A percentile compares a stretch with the other conserved stretches of the same genome.
phyloP scores from a whole-genome alignment of 2,888 invertebrate species.

The Cephus sareptanus region DNA sequence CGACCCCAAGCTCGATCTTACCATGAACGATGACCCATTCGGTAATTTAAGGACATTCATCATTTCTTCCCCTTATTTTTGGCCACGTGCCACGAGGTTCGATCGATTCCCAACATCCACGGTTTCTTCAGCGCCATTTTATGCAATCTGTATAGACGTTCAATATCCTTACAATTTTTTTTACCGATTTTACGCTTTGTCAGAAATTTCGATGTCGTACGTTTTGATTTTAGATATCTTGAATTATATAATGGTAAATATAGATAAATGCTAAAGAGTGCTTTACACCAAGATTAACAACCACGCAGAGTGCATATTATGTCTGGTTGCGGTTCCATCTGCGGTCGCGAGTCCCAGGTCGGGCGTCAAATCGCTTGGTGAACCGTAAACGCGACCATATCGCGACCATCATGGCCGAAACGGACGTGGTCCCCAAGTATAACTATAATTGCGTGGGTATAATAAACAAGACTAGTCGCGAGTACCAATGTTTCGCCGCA shows the following conservation, averaged over 20 bases:
- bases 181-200: not conserved
- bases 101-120: not conserved
- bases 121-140: not conserved
- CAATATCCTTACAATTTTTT: not conserved
- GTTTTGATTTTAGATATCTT: not conserved
- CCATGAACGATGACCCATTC: not conserved
- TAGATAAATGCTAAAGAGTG: not conserved
- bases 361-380: conserved; percentile 55
- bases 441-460: conserved; percentile 42
- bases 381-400: conserved; percentile 58
- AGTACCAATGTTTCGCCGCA: not conserved
- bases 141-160: not conserved
- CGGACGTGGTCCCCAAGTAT: conserved; percentile 44
- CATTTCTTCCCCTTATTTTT: not conserved
- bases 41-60: not conserved
- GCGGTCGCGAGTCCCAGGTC: conserved; percentile 30
- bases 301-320: conserved; percentile 35
- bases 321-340: conserved; percentile 41
- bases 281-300: conserved; percentile 23
- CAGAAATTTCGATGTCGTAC: not conserved
- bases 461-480: conserved; percentile 32
- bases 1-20: not conserved
- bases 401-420: conserved; percentile 49
- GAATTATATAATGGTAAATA: not conserved
- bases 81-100: not conserved